These are phyloP conservation scores for Drosophila neutralis DNA, from an alignment of 2,888 invertebrate genomes.

Conservation along the genomic window DNA sequence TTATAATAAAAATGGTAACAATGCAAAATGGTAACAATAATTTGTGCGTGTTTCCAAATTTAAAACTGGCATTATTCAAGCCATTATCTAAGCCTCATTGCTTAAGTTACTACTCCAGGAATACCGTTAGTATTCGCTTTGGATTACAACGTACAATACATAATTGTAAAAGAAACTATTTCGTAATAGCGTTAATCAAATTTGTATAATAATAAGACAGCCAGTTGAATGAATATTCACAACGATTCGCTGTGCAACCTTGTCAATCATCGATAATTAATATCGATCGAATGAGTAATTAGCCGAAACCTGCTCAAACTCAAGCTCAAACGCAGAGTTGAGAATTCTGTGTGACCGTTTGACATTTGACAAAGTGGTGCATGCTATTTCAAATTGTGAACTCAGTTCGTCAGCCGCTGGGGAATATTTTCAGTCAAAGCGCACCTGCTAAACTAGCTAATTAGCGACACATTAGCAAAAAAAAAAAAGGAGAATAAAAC, in stretches of 20 bases:
- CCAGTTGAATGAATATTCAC: too few species aligned
- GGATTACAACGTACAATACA: too few species aligned
- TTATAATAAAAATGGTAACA: not conserved
- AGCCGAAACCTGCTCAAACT: not conserved
- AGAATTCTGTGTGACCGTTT: slow-evolving; percentile 14
- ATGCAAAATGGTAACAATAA: too few species aligned
- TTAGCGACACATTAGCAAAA: slow-evolving; percentile 67
- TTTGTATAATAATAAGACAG: too few species aligned
- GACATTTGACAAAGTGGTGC: slow-evolving; percentile 22
- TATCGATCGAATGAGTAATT: slow-evolving; percentile 30
- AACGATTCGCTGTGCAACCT: not conserved
- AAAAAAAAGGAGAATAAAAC: slow-evolving; percentile 6
- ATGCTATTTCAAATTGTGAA: slow-evolving; percentile 16
- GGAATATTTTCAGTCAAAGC: slow-evolving; percentile 26
- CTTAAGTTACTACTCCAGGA: too few species aligned
- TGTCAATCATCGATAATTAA: slow-evolving; percentile 10
- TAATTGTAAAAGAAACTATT: too few species aligned
- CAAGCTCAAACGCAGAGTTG: not conserved
- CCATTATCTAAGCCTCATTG: too few species aligned
- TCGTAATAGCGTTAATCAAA: too few species aligned
- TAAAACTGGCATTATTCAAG: too few species aligned
- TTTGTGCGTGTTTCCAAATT: too few species aligned
- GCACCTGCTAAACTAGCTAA: slow-evolving; percentile 44
- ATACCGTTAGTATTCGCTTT: too few species aligned
- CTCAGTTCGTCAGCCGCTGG: slow-evolving; percentile 26